Conservation (phyloP, 2,888 invertebrate species). For the Bhutanitis thaidina region DNA sequence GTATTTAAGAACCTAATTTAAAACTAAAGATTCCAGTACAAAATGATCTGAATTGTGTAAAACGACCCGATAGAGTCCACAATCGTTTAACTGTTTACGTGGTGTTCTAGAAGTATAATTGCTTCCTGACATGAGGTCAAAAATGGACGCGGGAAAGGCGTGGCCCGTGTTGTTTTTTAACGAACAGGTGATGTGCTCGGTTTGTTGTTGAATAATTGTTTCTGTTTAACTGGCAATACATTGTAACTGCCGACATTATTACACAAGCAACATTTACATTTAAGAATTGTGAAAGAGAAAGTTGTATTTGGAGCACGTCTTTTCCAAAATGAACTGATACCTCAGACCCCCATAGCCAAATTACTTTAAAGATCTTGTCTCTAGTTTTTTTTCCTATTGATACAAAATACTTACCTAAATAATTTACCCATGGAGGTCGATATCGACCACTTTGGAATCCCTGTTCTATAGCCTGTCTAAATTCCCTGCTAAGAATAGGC, state of each 20-base stretch:
- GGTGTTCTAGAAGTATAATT: slow-evolving; percentile 25
- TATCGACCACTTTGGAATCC: too few relatives aligned
- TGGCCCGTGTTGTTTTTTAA: slow-evolving; percentile 22
- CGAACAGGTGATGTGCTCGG: slow-evolving; percentile 32
- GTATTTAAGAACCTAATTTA: too few relatives aligned
- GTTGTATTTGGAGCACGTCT: background rate
- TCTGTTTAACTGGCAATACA: background rate
- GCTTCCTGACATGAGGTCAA: slow-evolving; percentile 33
- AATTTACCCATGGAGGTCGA: too few relatives aligned
- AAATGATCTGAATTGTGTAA: background rate
- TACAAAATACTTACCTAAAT: too few relatives aligned
- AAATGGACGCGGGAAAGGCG: slow-evolving; percentile 3
- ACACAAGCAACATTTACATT: background rate
- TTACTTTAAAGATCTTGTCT: too few relatives aligned
- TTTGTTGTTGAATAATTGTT: slow-evolving; percentile 16
- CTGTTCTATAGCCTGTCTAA: too few relatives aligned
- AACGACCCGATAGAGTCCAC: background rate
- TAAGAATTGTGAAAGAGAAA: background rate
- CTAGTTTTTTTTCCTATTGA: too few relatives aligned
- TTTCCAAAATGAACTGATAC: too few relatives aligned
- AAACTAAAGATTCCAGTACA: too few relatives aligned
- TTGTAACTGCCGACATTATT: background rate
- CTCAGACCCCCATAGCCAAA: too few relatives aligned
- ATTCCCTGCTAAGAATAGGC: too few relatives aligned
- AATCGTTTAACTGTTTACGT: background rate